phyloP scores from a whole-genome alignment of 2,113 vertebrate genomes.

The Hemiscyllium ocellatum region DNA sequence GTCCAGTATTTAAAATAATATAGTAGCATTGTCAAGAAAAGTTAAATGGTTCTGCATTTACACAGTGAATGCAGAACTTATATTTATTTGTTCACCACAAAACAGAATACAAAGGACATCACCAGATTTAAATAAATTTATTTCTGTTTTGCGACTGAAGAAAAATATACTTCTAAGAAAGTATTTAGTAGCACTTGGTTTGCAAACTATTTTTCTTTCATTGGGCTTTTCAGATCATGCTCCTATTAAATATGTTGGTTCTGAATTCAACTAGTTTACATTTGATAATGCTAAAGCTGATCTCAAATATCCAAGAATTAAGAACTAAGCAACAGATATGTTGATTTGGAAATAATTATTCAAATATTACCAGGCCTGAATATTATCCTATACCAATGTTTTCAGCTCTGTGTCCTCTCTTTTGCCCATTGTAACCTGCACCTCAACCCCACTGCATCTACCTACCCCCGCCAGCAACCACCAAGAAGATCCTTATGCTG shows the following conservation, averaged over 20 bases:
- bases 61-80: neutral
- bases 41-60: neutral
- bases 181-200: neutral
- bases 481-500: too few species aligned
- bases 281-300: neutral
- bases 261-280: neutral
- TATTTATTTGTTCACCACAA: neutral
- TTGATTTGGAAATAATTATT: neutral
- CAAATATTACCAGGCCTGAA: neutral
- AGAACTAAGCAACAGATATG: neutral
- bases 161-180: neutral
- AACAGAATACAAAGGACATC: neutral
- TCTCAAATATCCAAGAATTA: neutral
- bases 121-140: neutral
- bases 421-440: too few species aligned
- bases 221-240: neutral
- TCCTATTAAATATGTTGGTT: neutral
- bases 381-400: neutral
- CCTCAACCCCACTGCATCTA: too few species aligned
- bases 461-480: neutral
- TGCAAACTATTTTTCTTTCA: neutral
- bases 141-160: neutral
- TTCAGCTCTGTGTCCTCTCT: neutral
- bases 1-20: neutral
- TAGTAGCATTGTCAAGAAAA: neutral